A percentile compares a stretch with the other conserved stretches of the same genome.
These are phyloP conservation scores for Diceros bicornis DNA, from an alignment of 2,797 vertebrate species.

Conservation along the genomic window DNA sequence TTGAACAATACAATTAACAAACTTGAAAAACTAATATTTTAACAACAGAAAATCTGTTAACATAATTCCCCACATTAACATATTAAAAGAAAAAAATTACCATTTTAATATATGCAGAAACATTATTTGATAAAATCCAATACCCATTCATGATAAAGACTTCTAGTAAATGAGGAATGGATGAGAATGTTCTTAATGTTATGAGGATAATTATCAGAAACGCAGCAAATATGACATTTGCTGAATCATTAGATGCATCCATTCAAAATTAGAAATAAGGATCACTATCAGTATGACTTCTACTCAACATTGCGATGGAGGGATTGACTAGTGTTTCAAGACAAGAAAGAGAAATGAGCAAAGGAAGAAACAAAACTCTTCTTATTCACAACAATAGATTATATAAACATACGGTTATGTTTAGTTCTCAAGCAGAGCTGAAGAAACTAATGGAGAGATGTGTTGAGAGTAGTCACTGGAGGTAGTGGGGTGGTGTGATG, in stretches of 20 bases:
- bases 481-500: neutral
- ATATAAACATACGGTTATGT: neutral
- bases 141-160: neutral
- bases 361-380: neutral
- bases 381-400: neutral
- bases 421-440: neutral
- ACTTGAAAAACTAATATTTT: no score
- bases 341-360: neutral
- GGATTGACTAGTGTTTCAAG: neutral
- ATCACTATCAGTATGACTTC: neutral
- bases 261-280: neutral
- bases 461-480: neutral
- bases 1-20: no score
- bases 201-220: neutral
- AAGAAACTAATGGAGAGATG: neutral
- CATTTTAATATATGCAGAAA: no score
- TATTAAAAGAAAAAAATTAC: no score
- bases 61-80: no score
- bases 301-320: neutral
- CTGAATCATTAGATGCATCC: neutral
- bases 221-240: neutral
- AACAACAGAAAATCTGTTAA: no score
- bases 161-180: neutral
- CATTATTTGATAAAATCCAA: no score
- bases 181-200: neutral